Conservation (phyloP, 2,888 invertebrate genomes). For the Chorisops tibialis region DNA sequence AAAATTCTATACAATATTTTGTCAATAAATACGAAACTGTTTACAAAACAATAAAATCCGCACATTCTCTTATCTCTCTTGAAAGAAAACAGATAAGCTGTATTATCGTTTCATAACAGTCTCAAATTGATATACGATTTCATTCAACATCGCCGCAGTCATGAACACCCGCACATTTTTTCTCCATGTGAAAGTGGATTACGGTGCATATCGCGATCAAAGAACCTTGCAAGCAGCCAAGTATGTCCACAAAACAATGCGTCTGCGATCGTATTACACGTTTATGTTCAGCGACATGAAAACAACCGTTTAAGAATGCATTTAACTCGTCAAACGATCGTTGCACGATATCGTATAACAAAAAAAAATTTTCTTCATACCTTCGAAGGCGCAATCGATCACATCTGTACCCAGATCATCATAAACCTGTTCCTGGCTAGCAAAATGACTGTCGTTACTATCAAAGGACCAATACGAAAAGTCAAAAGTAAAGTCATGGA, state of each 20-base stretch:
- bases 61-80: too few species aligned
- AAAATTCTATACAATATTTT: not conserved
- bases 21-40: not conserved
- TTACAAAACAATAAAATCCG: not conserved
- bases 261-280: not conserved
- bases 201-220: not conserved
- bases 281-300: not conserved
- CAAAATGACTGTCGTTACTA: constrained; percentile 65
- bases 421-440: constrained; percentile 78
- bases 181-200: not conserved
- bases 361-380: constrained; percentile 46
- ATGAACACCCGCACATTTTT: too few species aligned
- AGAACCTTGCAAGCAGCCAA: not conserved
- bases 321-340: not conserved
- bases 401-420: constrained; percentile 70
- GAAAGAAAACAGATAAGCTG: too few species aligned
- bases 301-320: not conserved
- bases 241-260: not conserved
- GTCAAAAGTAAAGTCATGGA: constrained; percentile 85
- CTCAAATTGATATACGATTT: too few species aligned
- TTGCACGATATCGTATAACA: not conserved
- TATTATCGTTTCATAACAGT: too few species aligned
- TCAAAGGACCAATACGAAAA: constrained; percentile 86
- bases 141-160: too few species aligned
- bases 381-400: constrained; percentile 70